Conservation (phyloP, 2,888 invertebrate species). For the Diloba caeruleocephala region DNA sequence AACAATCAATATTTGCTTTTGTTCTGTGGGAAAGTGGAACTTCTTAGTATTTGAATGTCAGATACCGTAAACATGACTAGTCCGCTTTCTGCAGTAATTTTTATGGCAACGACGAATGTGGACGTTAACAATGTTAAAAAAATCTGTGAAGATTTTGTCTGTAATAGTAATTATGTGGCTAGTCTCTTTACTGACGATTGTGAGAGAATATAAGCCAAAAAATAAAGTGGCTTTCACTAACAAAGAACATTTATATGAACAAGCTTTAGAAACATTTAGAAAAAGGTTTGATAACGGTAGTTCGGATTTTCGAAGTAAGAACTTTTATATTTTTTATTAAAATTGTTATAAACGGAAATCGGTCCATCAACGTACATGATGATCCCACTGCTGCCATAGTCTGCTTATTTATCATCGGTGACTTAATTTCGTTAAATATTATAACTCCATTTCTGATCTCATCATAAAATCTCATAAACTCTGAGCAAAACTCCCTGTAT, state of each 20-base stretch:
- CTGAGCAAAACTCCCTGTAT: too few species aligned
- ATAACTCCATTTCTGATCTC: too few species aligned
- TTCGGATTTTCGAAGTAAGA: constrained; percentile 57
- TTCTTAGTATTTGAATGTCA: constrained; percentile 54
- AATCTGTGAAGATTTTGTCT: constrained; percentile 47
- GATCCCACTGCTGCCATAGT: neutral
- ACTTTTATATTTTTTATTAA: neutral
- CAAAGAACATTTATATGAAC: constrained; percentile 47
- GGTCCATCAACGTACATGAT: too few species aligned
- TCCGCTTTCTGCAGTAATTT: constrained; percentile 10
- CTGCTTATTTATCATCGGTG: too few species aligned
- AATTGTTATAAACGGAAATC: too few species aligned
- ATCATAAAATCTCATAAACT: too few species aligned
- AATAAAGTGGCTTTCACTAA: constrained; percentile 28
- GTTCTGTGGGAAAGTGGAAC: constrained; percentile 57
- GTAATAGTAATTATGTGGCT: constrained; percentile 64
- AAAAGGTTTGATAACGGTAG: constrained; percentile 38
- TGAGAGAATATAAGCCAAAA: constrained; percentile 53
- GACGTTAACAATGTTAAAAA: constrained; percentile 40
- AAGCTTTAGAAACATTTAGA: constrained; percentile 53
- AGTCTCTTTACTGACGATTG: constrained; percentile 61
- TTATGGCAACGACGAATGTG: constrained; percentile 4
- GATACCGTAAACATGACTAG: constrained; percentile 37
- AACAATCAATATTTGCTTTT: constrained; percentile 61
- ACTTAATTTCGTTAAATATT: too few species aligned